Evolutionary conservation across 2,113 vertebrate species (phyloP), one percentile per base, ranked within the genome.

Genomic region (Ailurus styani): DNA sequence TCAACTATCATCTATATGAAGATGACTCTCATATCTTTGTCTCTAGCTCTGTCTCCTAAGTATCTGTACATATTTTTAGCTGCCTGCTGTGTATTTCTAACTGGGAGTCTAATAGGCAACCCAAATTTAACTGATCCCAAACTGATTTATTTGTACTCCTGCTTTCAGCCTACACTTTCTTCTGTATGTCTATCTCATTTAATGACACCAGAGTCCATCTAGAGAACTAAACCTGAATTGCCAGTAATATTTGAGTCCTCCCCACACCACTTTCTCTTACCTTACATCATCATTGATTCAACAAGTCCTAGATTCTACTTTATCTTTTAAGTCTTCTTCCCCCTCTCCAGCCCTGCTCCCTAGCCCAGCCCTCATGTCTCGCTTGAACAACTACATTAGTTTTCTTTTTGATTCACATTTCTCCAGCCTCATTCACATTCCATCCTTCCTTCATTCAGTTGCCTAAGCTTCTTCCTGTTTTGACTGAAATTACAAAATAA

Each of bases 401-500:
- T 86, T 70, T 96, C 72, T 93, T 45, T 23, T 54, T 86, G 45
- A 94, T 31, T 62, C 68, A 54, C 60, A 21, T 72, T 91, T 84
- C 37, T 93, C 47, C 31, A 92, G 34, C 50, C 34, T 93, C 40
- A 78, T 54, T 95, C 45, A 95, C 72, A 75, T 96, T 75, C 31
- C 52, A 72, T 64, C 42, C 10, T 66, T 64, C 42, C 10, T 66
- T 96, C 47, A 68, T 25, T 87, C 52, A 87, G 31, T 83, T 93
- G 20, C 47, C 50, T 62, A 88, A 73, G n/a, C n/a, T 97, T 78
- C 66, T 93, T 90, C 78, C 34, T 86, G n/a, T 83, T 97, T 93
- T 47, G 47, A 93, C 7, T 93, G 82, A 96, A 98, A 93, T 82
- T 77, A 82, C 10, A 95, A 89, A 88, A 93, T 62, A 89, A 82